These are phyloP conservation scores for Brachyopa scutellaris DNA, from an alignment of 2,888 invertebrate genomes.

Conservation along the genomic window DNA sequence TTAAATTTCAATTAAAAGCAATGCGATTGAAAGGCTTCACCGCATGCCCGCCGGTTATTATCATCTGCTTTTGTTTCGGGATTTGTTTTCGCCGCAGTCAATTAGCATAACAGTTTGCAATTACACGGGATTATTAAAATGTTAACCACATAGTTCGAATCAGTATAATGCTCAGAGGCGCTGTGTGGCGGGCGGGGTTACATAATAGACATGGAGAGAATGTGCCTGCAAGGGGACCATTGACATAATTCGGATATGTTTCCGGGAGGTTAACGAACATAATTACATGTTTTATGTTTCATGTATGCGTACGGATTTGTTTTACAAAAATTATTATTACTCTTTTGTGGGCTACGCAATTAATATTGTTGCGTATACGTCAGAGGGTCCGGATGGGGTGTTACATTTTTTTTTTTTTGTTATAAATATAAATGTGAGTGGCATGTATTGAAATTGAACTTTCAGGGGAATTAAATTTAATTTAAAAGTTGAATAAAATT, in stretches of 20 bases:
- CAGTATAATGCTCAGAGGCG: conserved; percentile 42
- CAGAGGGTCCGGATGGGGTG: too few relatives aligned
- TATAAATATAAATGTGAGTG: too few relatives aligned
- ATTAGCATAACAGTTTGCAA: conserved; percentile 71
- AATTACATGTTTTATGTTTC: conserved; percentile 38
- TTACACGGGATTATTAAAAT: conserved; percentile 67
- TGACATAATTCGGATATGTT: conserved; percentile 30
- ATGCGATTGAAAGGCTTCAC: neutral
- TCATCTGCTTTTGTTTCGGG: conserved; percentile 43
- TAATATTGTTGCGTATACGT: conserved; percentile 2
- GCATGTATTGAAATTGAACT: too few relatives aligned
- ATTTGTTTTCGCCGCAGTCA: conserved; percentile 54
- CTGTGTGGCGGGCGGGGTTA: too few relatives aligned
- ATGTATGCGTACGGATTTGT: conserved; percentile 25
- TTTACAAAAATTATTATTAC: neutral
- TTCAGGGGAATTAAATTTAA: too few relatives aligned
- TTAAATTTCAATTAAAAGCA: conserved; percentile 27
- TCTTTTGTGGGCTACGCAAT: neutral
- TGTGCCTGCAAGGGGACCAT: conserved; percentile 3
- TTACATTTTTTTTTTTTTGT: too few relatives aligned
- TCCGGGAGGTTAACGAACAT: conserved; percentile 43
- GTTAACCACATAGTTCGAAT: conserved; percentile 54
- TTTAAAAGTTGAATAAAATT: too few relatives aligned
- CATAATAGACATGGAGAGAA: conserved; percentile 9
- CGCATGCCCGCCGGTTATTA: conserved; percentile 15